These are phyloP conservation scores for Melieria crassipennis DNA, from an alignment of 2,888 invertebrate species.

Conservation along the genomic window DNA sequence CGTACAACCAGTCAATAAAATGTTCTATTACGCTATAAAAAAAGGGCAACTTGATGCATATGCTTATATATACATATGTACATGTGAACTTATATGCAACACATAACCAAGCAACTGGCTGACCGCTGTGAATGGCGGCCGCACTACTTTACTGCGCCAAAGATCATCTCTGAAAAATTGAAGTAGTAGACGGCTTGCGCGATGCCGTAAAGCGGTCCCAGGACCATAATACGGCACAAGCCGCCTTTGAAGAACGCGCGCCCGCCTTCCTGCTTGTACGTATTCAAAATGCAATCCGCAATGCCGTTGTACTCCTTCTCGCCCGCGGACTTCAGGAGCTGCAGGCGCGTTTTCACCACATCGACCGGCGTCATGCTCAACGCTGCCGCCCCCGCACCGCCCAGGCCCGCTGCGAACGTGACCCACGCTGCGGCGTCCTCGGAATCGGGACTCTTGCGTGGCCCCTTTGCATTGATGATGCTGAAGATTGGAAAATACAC, in stretches of 20 bases:
- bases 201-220: slow-evolving; percentile 97
- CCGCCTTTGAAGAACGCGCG: slow-evolving; percentile 97
- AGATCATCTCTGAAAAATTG: slow-evolving; percentile 57
- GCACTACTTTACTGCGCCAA: too few species aligned
- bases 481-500: slow-evolving; percentile 98
- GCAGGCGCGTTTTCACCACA: slow-evolving; percentile 96
- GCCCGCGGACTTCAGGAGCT: slow-evolving; percentile 59
- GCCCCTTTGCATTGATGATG: slow-evolving; percentile 86
- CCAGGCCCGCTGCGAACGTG: slow-evolving; percentile 91
- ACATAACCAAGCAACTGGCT: too few species aligned
- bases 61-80: too few species aligned
- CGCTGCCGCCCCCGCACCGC: slow-evolving; percentile 88
- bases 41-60: too few species aligned
- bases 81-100: too few species aligned
- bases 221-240: slow-evolving; percentile 93
- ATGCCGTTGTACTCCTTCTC: slow-evolving; percentile 84
- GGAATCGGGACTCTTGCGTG: slow-evolving; percentile 73
- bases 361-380: slow-evolving; percentile 93
- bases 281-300: slow-evolving; percentile 84
- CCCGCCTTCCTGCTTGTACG: slow-evolving; percentile 84
- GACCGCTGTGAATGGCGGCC: too few species aligned
- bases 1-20: too few species aligned
- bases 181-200: slow-evolving; percentile 97
- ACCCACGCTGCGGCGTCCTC: slow-evolving; percentile 87
- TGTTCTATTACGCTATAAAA: too few species aligned